Conservation (phyloP, 1,140 invertebrate species). For the Caenorhabditis remanei region DNA sequence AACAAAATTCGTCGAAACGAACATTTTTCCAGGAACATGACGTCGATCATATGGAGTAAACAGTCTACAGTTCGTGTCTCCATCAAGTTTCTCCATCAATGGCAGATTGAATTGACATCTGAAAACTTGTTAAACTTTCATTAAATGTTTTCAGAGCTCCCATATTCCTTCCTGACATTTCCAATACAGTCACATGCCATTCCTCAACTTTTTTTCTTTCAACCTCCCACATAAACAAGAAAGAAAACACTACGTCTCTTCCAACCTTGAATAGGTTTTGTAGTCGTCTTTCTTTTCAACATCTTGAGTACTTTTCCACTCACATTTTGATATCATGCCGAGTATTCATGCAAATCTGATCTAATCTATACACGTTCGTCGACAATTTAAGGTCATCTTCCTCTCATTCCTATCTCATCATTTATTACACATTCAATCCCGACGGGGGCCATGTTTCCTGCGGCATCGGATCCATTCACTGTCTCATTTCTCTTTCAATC, state of each 20-base stretch:
- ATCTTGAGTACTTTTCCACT: neutral
- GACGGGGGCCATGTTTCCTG: slow-evolving; percentile 5
- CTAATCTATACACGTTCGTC: slow-evolving; percentile 6
- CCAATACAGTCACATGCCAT: too few species aligned
- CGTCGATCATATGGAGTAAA: slow-evolving; percentile 96
- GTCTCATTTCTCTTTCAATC: neutral
- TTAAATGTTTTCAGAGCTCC: neutral
- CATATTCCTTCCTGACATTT: too few species aligned
- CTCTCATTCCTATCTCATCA: slow-evolving; percentile 2
- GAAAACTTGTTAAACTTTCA: slow-evolving; percentile 80
- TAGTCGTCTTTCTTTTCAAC: slow-evolving; percentile 72
- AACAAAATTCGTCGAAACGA: slow-evolving; percentile 92
- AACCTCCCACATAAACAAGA: neutral
- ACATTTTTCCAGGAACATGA: slow-evolving; percentile 89
- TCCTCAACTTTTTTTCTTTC: neutral
- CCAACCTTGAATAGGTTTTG: neutral
- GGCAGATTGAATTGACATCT: slow-evolving; percentile 89
- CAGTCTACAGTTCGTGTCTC: slow-evolving; percentile 88
- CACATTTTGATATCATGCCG: slow-evolving; percentile 16
- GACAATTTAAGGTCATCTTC: slow-evolving; percentile 32
- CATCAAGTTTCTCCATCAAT: slow-evolving; percentile 90
- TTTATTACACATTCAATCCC: slow-evolving; percentile 40
- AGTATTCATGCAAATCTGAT: slow-evolving; percentile 38
- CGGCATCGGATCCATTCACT: neutral
- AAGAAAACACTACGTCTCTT: neutral